Conservation (phyloP, 1,140 invertebrate genomes). For the Tetramorium simillimum region DNA sequence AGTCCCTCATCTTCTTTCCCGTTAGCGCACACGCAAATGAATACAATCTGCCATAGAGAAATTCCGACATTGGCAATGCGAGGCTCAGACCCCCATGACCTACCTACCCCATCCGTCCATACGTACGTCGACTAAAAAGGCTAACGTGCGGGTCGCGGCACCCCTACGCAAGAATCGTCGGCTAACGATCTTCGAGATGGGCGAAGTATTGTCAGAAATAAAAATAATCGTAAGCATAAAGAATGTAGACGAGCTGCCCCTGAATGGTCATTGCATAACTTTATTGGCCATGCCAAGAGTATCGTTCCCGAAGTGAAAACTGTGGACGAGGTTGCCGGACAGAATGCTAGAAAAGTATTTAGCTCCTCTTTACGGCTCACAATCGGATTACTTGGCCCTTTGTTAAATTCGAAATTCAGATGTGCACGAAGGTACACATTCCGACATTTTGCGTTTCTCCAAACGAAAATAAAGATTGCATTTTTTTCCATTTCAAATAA, state of each 20-base stretch:
- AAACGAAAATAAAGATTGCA: constrained; percentile 33
- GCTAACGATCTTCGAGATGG: constrained; percentile 47
- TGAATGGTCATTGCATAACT: constrained; percentile 20
- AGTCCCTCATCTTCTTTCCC: constrained; percentile 34
- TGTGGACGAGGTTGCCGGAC: neutral
- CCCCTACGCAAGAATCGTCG: constrained; percentile 3
- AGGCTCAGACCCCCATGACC: constrained; percentile 44
- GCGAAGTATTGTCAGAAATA: constrained; percentile 46
- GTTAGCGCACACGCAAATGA: constrained; percentile 44
- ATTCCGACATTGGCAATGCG: constrained; percentile 68
- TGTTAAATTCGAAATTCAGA: constrained; percentile 12
- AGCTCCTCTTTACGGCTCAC: neutral
- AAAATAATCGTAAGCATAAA: constrained; percentile 56
- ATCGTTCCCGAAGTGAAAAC: constrained; percentile 29
- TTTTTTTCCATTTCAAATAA: constrained; percentile 22
- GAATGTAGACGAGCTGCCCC: constrained; percentile 1
- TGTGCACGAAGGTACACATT: neutral
- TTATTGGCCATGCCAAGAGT: constrained; percentile 16
- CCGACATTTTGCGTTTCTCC: constrained; percentile 3
- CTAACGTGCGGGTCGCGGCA: neutral
- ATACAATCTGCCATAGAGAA: constrained; percentile 55
- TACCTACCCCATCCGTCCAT: neutral
- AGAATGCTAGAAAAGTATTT: neutral
- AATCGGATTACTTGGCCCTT: neutral
- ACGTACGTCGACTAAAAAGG: constrained; percentile 26